Percentiles rank a stretch among this genome's conserved stretches.
Evolutionary conservation across 2,797 vertebrate species (phyloP).

Genomic region (Apogon talboti): DNA sequence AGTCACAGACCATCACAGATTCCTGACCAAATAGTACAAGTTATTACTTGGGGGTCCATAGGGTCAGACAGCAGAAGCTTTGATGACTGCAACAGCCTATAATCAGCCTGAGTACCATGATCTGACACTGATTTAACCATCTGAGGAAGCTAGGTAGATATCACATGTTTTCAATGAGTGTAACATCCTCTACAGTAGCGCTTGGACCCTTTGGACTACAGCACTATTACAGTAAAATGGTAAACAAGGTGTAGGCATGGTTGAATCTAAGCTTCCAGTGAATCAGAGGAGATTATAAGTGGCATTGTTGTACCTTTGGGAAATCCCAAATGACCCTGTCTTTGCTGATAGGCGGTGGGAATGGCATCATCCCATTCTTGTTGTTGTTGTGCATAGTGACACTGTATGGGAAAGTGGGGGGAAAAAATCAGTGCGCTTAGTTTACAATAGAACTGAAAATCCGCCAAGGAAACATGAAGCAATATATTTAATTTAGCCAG

Average conservation of each 20-base stretch:
- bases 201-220: background rate
- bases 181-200: background rate
- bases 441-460: too few species aligned
- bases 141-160: conserved; percentile 30
- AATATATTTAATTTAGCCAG: too few species aligned
- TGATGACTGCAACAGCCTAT: conserved; percentile 2
- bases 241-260: background rate
- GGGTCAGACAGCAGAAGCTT: background rate
- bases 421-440: too few species aligned
- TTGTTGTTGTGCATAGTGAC: conserved; percentile 73
- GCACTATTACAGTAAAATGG: background rate
- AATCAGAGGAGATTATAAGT: background rate
- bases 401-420: conserved; percentile 4
- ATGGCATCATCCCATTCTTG: conserved; percentile 72
- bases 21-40: background rate
- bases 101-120: conserved; percentile 46
- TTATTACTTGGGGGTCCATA: background rate
- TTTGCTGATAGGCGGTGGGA: conserved; percentile 81
- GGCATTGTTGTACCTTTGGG: conserved; percentile 84
- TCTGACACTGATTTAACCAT: conserved; percentile 25
- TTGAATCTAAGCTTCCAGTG: background rate
- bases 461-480: too few species aligned
- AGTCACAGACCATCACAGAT: background rate
- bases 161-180: conserved; percentile 56
- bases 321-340: conserved; percentile 87